A percentile compares a stretch with the other conserved stretches of the same genome.
These are phyloP conservation scores for Ophiodon elongatus DNA, from an alignment of 2,113 vertebrate species.

Conservation along the genomic window DNA sequence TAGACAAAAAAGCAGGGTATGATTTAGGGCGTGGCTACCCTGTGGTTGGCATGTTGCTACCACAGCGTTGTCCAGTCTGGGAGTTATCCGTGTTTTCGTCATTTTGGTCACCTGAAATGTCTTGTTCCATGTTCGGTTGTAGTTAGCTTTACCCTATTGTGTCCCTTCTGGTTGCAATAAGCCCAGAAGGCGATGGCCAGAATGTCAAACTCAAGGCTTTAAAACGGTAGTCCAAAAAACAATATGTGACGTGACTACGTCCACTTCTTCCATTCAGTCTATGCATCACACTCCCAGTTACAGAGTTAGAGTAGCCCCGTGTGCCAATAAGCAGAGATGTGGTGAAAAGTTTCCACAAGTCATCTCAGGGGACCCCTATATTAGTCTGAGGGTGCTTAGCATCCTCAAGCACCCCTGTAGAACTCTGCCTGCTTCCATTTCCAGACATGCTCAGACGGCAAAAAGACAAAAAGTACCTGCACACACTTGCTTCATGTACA, in stretches of 20 bases:
- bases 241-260: not conserved
- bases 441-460: slow-evolving; percentile 15
- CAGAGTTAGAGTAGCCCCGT: not conserved
- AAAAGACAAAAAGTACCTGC: slow-evolving; percentile 35
- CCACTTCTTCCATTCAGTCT: not conserved
- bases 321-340: not conserved
- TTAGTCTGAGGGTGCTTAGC: slow-evolving; percentile 33
- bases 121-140: no score
- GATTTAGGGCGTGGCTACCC: no score
- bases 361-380: slow-evolving; percentile 10
- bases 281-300: not conserved
- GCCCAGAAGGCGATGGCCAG: no score
- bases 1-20: no score
- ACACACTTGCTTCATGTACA: slow-evolving; percentile 26
- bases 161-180: no score
- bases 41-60: no score
- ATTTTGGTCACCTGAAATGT: no score
- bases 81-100: no score
- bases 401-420: slow-evolving; percentile 11
- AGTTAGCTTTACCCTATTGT: no score
- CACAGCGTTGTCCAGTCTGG: no score
- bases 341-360: slow-evolving; percentile 9
- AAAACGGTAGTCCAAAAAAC: not conserved
- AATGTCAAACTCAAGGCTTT: not conserved
- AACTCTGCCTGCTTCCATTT: slow-evolving; percentile 29